Percentiles rank a stretch among this genome's conserved stretches.
phyloP scores from a whole-genome alignment of 2,888 invertebrate species.

The Drepanosiphum platanoidis region DNA sequence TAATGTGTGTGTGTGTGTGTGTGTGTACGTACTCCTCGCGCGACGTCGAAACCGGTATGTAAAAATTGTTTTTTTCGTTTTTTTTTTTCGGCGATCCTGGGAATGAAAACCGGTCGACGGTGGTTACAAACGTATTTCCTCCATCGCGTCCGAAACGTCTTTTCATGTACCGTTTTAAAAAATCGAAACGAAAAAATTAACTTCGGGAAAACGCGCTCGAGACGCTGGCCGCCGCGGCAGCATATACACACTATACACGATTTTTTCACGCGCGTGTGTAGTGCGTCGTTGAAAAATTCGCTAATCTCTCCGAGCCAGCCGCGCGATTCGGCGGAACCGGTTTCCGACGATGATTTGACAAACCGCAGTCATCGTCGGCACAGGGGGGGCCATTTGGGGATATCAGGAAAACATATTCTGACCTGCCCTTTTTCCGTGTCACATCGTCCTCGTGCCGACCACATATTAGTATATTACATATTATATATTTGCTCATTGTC shows the following conservation, averaged over 20 bases:
- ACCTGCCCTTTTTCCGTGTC: conserved; percentile 39
- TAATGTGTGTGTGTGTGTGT: too few species aligned
- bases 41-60: conserved; percentile 44
- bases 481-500: neutral
- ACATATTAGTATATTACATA: neutral
- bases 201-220: conserved; percentile 1
- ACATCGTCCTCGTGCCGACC: neutral
- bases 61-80: conserved; percentile 8
- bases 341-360: conserved; percentile 48
- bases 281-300: conserved; percentile 19
- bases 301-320: neutral
- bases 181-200: neutral
- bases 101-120: conserved; percentile 33
- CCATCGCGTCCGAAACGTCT: neutral
- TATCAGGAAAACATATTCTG: conserved; percentile 22
- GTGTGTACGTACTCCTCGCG: neutral
- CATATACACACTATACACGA: too few species aligned
- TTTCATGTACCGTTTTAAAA: neutral
- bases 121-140: conserved; percentile 2
- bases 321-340: conserved; percentile 46
- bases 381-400: conserved; percentile 34
- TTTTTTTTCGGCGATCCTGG: conserved; percentile 5
- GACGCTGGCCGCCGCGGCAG: too few species aligned
- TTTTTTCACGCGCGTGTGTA: neutral
- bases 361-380: neutral